These are phyloP conservation scores for Gasterosteus nipponicus DNA, from an alignment of 2,113 vertebrate genomes.

Conservation along the genomic window DNA sequence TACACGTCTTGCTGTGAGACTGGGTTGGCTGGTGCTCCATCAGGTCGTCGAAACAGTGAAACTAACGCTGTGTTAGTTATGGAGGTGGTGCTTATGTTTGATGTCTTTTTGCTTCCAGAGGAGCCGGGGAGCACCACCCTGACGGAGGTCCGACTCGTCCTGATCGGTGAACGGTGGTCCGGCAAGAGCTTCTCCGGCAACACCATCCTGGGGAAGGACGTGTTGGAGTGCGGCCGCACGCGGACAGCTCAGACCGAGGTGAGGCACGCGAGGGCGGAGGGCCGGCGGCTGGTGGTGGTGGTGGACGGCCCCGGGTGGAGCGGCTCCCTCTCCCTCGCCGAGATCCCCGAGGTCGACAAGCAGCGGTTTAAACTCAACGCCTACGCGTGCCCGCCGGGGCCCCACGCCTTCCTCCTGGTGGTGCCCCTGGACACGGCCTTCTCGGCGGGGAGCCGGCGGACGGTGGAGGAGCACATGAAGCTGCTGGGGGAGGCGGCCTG, in stretches of 20 bases:
- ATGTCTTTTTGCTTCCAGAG: conserved; percentile 11
- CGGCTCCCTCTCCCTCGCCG: conserved; percentile 30
- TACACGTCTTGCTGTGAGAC: no score
- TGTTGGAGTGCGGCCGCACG: conserved; percentile 50
- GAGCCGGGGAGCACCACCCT: not conserved
- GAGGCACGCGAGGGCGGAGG: conserved; percentile 21
- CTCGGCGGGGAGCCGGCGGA: conserved; percentile 18
- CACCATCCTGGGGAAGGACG: conserved; percentile 45
- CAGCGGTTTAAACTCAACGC: conserved; percentile 49
- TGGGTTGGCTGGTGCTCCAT: no score
- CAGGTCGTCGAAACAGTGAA: no score
- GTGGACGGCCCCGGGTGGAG: conserved; percentile 64
- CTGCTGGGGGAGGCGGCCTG: conserved; percentile 56
- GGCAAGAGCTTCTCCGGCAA: conserved; percentile 61
- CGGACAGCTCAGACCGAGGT: conserved; percentile 49
- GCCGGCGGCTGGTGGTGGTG: conserved; percentile 41
- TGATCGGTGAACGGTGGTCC: conserved; percentile 54
- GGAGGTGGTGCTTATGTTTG: no score
- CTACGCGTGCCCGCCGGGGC: conserved; percentile 51
- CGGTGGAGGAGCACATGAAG: conserved; percentile 56
- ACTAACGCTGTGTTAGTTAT: no score
- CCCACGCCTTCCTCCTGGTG: conserved; percentile 52
- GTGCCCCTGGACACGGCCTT: conserved; percentile 51
- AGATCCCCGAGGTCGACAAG: conserved; percentile 55
- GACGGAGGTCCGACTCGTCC: conserved; percentile 35